Conservation (phyloP, 2,113 vertebrate species). For the Asarcornis scutulata region DNA sequence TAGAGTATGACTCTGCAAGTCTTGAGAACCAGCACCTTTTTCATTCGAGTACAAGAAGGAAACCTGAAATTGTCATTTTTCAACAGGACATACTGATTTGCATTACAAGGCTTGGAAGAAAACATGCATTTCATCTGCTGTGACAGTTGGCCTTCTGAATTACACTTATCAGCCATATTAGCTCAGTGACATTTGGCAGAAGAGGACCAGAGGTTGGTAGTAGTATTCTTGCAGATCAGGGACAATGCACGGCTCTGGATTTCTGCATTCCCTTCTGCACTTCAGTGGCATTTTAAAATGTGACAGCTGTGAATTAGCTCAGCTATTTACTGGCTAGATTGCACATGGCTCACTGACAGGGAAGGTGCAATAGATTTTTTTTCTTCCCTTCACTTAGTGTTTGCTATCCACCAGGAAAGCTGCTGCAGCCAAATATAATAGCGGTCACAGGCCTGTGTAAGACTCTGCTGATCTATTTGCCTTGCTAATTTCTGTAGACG, state of each 20-base stretch:
- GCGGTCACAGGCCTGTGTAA: neutral
- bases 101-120: slow-evolving; percentile 26
- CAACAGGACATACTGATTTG: slow-evolving; percentile 16
- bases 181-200: neutral
- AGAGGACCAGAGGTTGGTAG: neutral
- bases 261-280: neutral
- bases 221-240: neutral
- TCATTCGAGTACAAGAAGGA: neutral
- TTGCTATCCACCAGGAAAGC: slow-evolving; percentile 23
- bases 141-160: slow-evolving; percentile 53
- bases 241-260: neutral
- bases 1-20: neutral
- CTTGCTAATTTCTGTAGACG: slow-evolving; percentile 53
- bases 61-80: slow-evolving; percentile 35
- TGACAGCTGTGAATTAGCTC: slow-evolving; percentile 41
- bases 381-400: neutral
- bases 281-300: slow-evolving; percentile 27
- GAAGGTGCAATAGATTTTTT: slow-evolving; percentile 3
- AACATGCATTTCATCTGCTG: slow-evolving; percentile 32
- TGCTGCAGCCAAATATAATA: neutral
- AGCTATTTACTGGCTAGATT: slow-evolving; percentile 27
- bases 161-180: neutral
- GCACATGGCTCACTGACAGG: neutral
- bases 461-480: slow-evolving; percentile 45
- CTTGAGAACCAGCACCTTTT: neutral